Evolutionary conservation across 2,797 vertebrate species (phyloP).

Genomic region (Poeciliopsis infans): DNA sequence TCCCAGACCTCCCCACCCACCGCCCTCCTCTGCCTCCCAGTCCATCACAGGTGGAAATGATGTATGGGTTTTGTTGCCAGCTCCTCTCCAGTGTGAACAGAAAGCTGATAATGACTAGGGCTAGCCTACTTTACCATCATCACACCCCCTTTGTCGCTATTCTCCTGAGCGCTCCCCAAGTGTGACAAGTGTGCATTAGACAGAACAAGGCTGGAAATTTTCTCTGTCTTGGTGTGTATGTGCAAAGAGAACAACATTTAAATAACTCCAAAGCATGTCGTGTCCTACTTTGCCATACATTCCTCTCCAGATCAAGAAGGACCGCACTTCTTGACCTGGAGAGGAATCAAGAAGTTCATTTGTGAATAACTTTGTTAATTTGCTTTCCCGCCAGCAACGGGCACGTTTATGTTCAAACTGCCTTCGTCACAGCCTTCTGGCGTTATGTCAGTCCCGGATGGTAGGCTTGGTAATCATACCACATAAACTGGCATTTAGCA

Average conservation of each 20-base stretch:
- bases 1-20: not conserved
- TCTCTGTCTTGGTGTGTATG: slow-evolving; percentile 6
- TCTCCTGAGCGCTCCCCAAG: slow-evolving; percentile 34
- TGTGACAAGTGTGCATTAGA: slow-evolving; percentile 49
- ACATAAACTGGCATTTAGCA: slow-evolving; percentile 70
- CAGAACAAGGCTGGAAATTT: slow-evolving; percentile 10
- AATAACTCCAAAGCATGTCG: not conserved
- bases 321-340: not conserved
- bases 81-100: slow-evolving; percentile 59
- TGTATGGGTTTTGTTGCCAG: slow-evolving; percentile 65
- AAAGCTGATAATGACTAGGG: slow-evolving; percentile 73
- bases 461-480: slow-evolving; percentile 65
- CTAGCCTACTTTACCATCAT: slow-evolving; percentile 50
- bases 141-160: slow-evolving; percentile 53
- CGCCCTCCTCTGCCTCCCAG: not conserved
- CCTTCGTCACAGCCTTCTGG: slow-evolving; percentile 66
- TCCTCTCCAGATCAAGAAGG: slow-evolving; percentile 50
- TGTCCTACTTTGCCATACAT: slow-evolving; percentile 3
- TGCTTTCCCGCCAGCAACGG: slow-evolving; percentile 69
- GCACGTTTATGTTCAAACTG: slow-evolving; percentile 57
- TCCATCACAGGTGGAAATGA: slow-evolving; percentile 72
- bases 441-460: slow-evolving; percentile 73
- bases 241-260: not conserved
- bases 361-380: slow-evolving; percentile 74
- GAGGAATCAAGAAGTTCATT: slow-evolving; percentile 13